Evolutionary conservation across 2,888 invertebrate genomes (phyloP), one percentile per base, ranked within the genome.

Genomic region (Coecobrya sp.): DNA sequence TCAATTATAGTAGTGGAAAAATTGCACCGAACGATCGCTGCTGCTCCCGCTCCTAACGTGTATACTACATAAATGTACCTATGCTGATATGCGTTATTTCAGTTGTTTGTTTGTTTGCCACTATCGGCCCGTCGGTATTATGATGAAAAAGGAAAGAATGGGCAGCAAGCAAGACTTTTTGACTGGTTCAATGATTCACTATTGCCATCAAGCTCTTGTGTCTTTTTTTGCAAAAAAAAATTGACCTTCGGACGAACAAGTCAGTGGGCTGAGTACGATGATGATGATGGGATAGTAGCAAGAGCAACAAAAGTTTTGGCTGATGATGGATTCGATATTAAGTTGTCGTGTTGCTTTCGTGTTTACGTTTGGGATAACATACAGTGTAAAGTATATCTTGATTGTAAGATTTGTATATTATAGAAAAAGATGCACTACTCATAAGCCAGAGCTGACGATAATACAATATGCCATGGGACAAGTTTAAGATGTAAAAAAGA

Each of bases 171-270:
- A 85, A 65, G 73, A 84, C 87, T 91, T 30, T 76, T 81, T 42
- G 86, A 79, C 87, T 92, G 85, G 88, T 88, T 88, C 88, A 88
- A 88, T 85, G 92, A 92, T 92, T 85, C 92, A 88, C 55, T 85
- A 86, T 85, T 86, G 27, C 65, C 85, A n/a, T n/a, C n/a, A 82
- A 81, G 81, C 49, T 22, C 55, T 55, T 27, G 55, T 30, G 16
- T 45, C 8, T 27, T 84, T 76, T 91, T 92, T 82, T 52, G 88
- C 76, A 92, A 88, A 85, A 92, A 88, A 85, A 91, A 85, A 88
- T 92, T 92, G 92, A 92, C 92, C 92, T 92, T 92, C 92, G 92
- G 87, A 92, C 73, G 87, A 92, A 52, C 87, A 92, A 92, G 87
- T 86, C 85, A 91, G 90, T 90, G 85, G 86, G 89, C 59, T 86